Percentiles rank a stretch among this genome's conserved stretches.
These are phyloP conservation scores for Heliothis peltigera DNA, from an alignment of 2,888 invertebrate species.

Conservation along the genomic window DNA sequence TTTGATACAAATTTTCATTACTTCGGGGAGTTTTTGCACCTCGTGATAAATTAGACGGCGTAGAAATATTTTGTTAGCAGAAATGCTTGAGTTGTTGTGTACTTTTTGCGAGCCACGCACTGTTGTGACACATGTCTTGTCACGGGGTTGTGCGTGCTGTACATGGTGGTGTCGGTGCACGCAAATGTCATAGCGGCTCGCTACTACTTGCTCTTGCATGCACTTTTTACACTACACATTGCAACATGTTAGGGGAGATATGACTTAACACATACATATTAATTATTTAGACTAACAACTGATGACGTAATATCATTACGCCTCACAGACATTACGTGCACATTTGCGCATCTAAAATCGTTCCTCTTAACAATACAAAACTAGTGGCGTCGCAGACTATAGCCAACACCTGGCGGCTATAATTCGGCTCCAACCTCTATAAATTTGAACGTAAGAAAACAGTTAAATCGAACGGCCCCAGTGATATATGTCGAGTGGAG, in stretches of 20 bases:
- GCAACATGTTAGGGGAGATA: too few species aligned
- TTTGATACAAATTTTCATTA: constrained; percentile 64
- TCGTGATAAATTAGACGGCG: constrained; percentile 58
- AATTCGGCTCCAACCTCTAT: constrained; percentile 75
- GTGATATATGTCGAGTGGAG: constrained; percentile 79
- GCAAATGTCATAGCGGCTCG: constrained; percentile 14
- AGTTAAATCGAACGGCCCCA: constrained; percentile 84
- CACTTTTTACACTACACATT: too few species aligned
- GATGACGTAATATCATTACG: background rate
- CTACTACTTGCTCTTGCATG: background rate
- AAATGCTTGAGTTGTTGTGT: constrained; percentile 34
- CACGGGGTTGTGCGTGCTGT: constrained; percentile 3
- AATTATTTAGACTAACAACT: background rate
- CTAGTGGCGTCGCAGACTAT: constrained; percentile 55
- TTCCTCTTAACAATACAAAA: constrained; percentile 59
- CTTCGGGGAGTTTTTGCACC: constrained; percentile 55
- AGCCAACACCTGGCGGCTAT: constrained; percentile 69
- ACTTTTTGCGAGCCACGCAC: constrained; percentile 36
- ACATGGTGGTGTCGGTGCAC: constrained; percentile 1
- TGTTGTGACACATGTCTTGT: constrained; percentile 11
- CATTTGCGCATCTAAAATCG: constrained; percentile 46
- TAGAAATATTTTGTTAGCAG: constrained; percentile 49
- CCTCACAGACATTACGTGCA: background rate
- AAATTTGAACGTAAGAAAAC: constrained; percentile 85
- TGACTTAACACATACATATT: too few species aligned